These are phyloP conservation scores for Platycheirus albimanus DNA, from an alignment of 2,888 invertebrate genomes.

Conservation along the genomic window DNA sequence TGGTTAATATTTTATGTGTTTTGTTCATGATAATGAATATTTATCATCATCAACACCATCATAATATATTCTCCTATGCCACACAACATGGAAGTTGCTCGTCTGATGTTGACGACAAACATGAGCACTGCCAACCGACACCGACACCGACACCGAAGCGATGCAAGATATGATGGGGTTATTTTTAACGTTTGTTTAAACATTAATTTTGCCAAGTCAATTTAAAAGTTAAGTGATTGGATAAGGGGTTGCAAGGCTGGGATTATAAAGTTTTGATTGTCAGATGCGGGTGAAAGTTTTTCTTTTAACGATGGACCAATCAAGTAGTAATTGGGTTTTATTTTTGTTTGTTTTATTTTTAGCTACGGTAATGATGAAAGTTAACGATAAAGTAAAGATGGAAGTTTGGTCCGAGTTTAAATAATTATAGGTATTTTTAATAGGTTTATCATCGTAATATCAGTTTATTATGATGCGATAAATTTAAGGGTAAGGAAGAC, in stretches of 20 bases:
- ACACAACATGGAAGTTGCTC: neutral
- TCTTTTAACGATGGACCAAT: neutral
- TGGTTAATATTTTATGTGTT: slow-evolving; percentile 67
- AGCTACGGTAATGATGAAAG: too few species aligned
- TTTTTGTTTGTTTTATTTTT: too few species aligned
- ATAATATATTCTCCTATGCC: neutral
- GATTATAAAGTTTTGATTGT: slow-evolving; percentile 49
- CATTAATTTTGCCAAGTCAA: slow-evolving; percentile 66
- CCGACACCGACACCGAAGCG: too few species aligned
- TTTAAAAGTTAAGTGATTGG: slow-evolving; percentile 71
- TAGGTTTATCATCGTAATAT: too few species aligned
- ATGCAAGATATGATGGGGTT: slow-evolving; percentile 49
- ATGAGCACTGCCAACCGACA: too few species aligned
- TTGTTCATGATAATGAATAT: slow-evolving; percentile 30
- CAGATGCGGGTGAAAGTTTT: neutral
- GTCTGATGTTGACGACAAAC: slow-evolving; percentile 12
- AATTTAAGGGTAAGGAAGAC: too few species aligned
- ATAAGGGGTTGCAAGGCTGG: slow-evolving; percentile 42
- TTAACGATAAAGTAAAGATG: too few species aligned
- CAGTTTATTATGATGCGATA: too few species aligned
- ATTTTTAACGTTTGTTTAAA: slow-evolving; percentile 49
- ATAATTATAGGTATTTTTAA: too few species aligned
- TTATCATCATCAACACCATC: slow-evolving; percentile 26
- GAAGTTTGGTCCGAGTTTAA: too few species aligned
- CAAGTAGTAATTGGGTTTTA: neutral